Base-by-base conservation (phyloP, 2,113 vertebrate species). In the Maccullochella peelii region DNA sequence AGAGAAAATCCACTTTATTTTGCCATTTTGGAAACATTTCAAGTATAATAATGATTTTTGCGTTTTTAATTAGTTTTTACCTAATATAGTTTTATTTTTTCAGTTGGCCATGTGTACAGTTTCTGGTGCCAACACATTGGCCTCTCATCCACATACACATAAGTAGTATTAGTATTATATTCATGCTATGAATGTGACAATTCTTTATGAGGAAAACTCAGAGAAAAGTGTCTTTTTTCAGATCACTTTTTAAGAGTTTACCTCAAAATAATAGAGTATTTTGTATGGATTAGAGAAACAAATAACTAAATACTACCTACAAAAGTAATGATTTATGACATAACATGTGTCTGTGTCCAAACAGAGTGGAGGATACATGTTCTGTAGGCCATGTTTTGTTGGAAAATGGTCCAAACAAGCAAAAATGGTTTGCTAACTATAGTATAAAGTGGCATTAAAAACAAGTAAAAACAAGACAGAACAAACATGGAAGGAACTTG, bases 41-140 rank as follows among this genome's bases (percentile, higher is more conserved):
- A 76, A 54, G 7, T 6, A 59, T 33, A 67, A 58, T 54, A 59
- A 58, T 47, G 18, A 4, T n/a, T 25, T 79, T 65, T 83, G 47
- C 9, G 66, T 61, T 74, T 66, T 50, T 20, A 6, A 20, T 50
- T 20, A 6, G 16, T 50, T 50, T 20, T 50, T 7, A 50, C 49
- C 49, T 7, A 50, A 50, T 50, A 47, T 47, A 14, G 44, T 21
- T 62, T 40, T 21, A 38, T 38, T 40, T 40, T 40, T 9, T 73
- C 62, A 59, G 23, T 27, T 25, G 10, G 5, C 40, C 5, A 71
- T 16, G 36, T 44, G 12, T 49, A 14, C 36, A 38, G 25, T 79
- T 63, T 72, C 33, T n/a, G 5, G n/a, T n/a, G n/a, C n/a, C n/a
- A 15, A 30, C 25, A 66, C 8, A 16, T 8, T 33, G n/a, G 30